A percentile compares a stretch with the other conserved stretches of the same genome.
phyloP scores from a whole-genome alignment of 1,140 invertebrate genomes.

The Triops cancriformis region DNA sequence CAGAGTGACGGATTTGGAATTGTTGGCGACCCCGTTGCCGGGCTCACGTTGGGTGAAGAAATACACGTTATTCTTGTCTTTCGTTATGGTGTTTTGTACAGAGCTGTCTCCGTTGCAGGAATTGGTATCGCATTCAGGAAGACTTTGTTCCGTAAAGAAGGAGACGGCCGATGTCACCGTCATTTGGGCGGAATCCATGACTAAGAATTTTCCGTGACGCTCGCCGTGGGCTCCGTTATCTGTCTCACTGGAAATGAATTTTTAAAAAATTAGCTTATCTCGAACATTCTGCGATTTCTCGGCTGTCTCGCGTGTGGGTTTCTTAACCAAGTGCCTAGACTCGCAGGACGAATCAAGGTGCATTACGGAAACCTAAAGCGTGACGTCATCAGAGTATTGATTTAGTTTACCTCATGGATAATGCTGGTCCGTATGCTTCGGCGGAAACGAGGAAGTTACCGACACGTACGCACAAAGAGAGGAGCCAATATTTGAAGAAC shows the following conservation, averaged over 20 bases:
- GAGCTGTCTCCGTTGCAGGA: conserved; percentile 1
- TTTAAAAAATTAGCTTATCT: neutral
- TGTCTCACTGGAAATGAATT: neutral
- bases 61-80: conserved; percentile 7
- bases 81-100: neutral
- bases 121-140: neutral
- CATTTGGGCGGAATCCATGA: conserved; percentile 5
- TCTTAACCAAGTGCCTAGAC: neutral
- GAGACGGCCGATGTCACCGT: neutral
- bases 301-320: neutral
- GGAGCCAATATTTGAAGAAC: neutral
- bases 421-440: neutral
- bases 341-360: neutral
- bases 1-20: neutral
- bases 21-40: neutral
- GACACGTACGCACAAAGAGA: neutral
- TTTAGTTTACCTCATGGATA: neutral
- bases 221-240: neutral
- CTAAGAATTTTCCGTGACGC: neutral
- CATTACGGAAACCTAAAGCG: neutral
- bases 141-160: neutral
- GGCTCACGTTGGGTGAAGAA: neutral
- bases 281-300: neutral
- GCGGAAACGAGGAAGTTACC: neutral
- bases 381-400: neutral